Percentiles rank a stretch among this genome's conserved stretches.
Evolutionary conservation across 2,888 invertebrate species (phyloP).

Genomic region (Capitulum mitella): DNA sequence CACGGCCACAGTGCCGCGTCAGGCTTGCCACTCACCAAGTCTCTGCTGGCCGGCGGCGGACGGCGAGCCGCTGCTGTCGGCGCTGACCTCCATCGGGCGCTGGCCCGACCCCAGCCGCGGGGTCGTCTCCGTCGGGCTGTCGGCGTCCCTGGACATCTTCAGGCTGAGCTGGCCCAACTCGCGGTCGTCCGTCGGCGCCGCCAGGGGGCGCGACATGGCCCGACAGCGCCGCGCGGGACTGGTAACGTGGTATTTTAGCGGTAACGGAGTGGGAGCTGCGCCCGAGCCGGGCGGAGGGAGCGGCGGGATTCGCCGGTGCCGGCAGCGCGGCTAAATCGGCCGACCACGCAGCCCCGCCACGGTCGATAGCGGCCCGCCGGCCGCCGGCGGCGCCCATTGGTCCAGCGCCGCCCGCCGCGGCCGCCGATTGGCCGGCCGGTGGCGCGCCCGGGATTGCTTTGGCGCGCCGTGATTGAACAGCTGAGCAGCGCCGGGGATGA

Average conservation of each 20-base stretch:
- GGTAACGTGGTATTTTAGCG: neutral
- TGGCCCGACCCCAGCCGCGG: neutral
- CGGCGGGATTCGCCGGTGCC: neutral
- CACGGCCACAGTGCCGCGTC: too few species aligned
- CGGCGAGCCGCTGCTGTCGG: conserved; percentile 10
- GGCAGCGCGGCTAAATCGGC: neutral
- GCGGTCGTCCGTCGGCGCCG: neutral
- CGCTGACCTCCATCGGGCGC: neutral
- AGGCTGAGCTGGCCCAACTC: neutral
- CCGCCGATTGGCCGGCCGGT: neutral
- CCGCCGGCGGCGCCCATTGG: neutral
- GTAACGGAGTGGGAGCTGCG: neutral
- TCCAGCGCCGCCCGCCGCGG: neutral
- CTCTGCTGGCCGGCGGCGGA: too few species aligned
- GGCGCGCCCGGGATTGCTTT: neutral
- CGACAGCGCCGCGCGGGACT: neutral
- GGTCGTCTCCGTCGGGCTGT: neutral
- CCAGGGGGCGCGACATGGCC: neutral
- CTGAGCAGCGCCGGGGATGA: neutral
- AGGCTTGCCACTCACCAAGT: too few species aligned
- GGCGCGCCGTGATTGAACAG: neutral
- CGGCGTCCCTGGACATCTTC: neutral
- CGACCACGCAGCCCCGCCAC: neutral
- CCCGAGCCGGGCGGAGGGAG: neutral
- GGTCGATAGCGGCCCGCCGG: neutral